A percentile compares a stretch with the other conserved stretches of the same genome.
phyloP scores from a whole-genome alignment of 2,888 invertebrate genomes.

The Eupsilia transversa region DNA sequence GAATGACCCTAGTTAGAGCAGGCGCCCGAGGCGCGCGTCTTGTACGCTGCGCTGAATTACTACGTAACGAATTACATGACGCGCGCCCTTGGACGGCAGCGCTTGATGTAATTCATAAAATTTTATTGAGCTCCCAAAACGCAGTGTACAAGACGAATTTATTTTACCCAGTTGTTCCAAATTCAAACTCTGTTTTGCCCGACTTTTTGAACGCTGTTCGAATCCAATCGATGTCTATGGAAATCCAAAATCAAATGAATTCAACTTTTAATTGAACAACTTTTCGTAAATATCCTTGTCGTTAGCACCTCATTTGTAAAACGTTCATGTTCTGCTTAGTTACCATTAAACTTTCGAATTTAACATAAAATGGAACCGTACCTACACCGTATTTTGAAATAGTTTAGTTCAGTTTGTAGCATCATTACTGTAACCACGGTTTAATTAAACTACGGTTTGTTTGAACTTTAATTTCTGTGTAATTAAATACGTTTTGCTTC shows the following conservation, averaged over 20 bases:
- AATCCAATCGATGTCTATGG: background rate
- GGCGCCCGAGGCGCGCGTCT: no score
- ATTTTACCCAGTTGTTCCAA: slow-evolving; percentile 13
- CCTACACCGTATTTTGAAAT: slow-evolving; percentile 27
- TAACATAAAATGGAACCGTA: slow-evolving; percentile 20
- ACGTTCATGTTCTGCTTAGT: slow-evolving; percentile 28
- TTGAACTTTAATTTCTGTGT: slow-evolving; percentile 15
- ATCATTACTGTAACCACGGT: slow-evolving; percentile 20
- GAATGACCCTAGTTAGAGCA: no score
- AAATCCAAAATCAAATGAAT: slow-evolving; percentile 17
- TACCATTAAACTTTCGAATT: slow-evolving; percentile 43
- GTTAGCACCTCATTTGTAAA: slow-evolving; percentile 47
- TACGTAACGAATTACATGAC: no score
- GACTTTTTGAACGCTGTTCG: background rate
- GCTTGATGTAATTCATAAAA: no score
- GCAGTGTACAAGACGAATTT: no score
- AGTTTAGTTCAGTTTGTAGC: slow-evolving; percentile 31
- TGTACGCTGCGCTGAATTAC: no score
- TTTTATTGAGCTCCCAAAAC: no score
- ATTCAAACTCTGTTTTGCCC: slow-evolving; percentile 10
- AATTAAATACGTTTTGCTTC: background rate
- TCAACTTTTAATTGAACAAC: slow-evolving; percentile 28
- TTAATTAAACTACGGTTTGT: slow-evolving; percentile 11
- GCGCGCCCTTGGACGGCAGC: no score
- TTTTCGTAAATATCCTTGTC: slow-evolving; percentile 17